Evolutionary conservation across 2,113 vertebrate species (phyloP).

Genomic region (Anser cygnoides): DNA sequence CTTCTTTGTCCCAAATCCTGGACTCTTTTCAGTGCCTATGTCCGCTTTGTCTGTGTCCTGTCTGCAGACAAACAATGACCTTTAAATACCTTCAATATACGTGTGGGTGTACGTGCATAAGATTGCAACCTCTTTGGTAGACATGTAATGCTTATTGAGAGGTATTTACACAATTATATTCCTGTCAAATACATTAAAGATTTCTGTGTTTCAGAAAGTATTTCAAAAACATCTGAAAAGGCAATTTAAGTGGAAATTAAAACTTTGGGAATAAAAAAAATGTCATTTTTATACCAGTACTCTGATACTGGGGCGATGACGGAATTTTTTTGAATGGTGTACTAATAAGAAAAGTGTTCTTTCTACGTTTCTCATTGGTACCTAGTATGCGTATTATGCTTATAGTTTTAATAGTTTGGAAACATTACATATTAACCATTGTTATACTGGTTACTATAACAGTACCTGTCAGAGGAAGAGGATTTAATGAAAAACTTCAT

Average conservation of each 20-base stretch:
- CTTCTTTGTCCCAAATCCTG: slow-evolving; percentile 32
- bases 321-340: not conserved
- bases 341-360: not conserved
- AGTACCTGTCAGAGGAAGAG: not conserved
- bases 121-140: not conserved
- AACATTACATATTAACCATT: not conserved
- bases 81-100: not conserved
- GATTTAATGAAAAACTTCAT: not conserved
- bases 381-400: not conserved
- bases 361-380: not conserved
- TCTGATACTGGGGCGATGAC: not conserved
- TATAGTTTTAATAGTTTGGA: not conserved
- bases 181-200: not conserved
- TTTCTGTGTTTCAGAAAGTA: not conserved
- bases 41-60: not conserved
- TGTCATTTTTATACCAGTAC: not conserved
- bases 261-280: not conserved
- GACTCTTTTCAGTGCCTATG: not conserved
- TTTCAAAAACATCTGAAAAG: not conserved
- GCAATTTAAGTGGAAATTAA: not conserved
- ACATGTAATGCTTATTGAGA: not conserved
- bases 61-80: not conserved
- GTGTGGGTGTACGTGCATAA: not conserved
- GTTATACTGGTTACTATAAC: not conserved
- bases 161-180: not conserved